These are phyloP conservation scores for Drosophila bipectinata DNA, from an alignment of 1,140 invertebrate species.

Conservation along the genomic window DNA sequence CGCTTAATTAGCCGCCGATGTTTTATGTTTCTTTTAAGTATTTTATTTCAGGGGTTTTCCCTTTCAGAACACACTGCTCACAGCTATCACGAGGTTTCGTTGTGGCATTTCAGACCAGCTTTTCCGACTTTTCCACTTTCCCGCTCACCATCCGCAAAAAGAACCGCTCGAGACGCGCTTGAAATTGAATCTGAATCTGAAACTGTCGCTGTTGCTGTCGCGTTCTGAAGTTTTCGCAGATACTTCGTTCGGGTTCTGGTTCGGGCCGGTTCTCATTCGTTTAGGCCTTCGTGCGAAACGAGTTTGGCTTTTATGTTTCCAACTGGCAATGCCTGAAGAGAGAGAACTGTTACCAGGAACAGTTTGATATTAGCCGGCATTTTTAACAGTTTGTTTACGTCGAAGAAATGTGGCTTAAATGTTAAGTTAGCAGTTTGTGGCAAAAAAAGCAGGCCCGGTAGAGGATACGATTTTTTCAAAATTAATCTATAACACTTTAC, in stretches of 20 bases:
- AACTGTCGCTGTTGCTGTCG: conserved; percentile 23
- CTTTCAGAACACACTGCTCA: conserved; percentile 36
- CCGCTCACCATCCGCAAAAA: conserved; percentile 37
- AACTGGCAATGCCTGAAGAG: conserved; percentile 48
- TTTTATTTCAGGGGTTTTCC: background rate
- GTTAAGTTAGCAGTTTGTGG: conserved; percentile 20
- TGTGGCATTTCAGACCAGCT: conserved; percentile 20
- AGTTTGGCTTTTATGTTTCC: conserved; percentile 34
- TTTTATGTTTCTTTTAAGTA: background rate
- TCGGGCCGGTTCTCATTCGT: conserved; percentile 19
- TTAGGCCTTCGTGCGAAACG: conserved; percentile 37
- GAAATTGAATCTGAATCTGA: conserved; percentile 70
- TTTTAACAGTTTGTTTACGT: conserved; percentile 77
- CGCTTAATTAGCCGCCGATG: background rate
- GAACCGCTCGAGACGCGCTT: conserved; percentile 77
- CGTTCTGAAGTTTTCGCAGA: conserved; percentile 14
- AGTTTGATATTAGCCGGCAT: conserved; percentile 47
- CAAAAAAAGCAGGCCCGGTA: background rate
- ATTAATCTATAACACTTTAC: too few species aligned
- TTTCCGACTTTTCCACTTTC: conserved; percentile 22
- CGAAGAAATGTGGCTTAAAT: conserved; percentile 36
- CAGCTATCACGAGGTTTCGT: conserved; percentile 18
- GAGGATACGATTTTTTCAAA: background rate
- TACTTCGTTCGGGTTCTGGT: background rate
- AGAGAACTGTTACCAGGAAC: conserved; percentile 26